Evolutionary conservation across 2,113 vertebrate genomes (phyloP).

Genomic region (Carassius auratus): DNA sequence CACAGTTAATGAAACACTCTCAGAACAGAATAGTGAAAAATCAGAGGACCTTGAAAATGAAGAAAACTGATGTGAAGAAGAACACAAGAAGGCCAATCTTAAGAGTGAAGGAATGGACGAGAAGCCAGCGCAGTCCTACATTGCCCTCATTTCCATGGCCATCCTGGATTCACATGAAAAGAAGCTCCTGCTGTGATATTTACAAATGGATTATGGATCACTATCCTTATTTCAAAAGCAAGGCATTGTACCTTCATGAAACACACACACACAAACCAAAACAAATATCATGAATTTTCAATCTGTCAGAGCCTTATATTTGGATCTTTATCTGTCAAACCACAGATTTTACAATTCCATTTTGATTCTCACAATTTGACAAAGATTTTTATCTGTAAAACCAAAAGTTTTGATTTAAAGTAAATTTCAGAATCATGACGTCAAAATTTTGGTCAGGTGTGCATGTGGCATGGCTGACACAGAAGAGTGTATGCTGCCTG

Average conservation of each 20-base stretch:
- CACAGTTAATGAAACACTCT: conserved; percentile 47
- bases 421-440: neutral
- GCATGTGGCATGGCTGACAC: too few relatives aligned
- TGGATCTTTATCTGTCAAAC: neutral
- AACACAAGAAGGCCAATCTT: conserved; percentile 45
- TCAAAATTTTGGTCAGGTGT: neutral
- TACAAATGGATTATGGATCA: conserved; percentile 89
- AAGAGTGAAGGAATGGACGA: conserved; percentile 54
- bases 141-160: conserved; percentile 83
- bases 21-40: conserved; percentile 55
- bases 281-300: neutral
- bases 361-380: neutral
- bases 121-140: conserved; percentile 83
- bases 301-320: neutral
- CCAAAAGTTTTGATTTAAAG: neutral
- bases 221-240: conserved; percentile 85
- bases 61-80: conserved; percentile 16
- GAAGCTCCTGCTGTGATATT: conserved; percentile 85
- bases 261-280: neutral
- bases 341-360: neutral
- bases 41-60: conserved; percentile 38
- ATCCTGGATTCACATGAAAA: conserved; percentile 81
- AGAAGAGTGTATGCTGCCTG: too few relatives aligned
- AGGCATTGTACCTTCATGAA: conserved; percentile 68
- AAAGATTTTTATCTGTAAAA: neutral